Evolutionary conservation across 92 coral and sea anemone species (phyloP), one percentile per base, ranked within the genome.

Genomic region (Epizoanthus ramosus): DNA sequence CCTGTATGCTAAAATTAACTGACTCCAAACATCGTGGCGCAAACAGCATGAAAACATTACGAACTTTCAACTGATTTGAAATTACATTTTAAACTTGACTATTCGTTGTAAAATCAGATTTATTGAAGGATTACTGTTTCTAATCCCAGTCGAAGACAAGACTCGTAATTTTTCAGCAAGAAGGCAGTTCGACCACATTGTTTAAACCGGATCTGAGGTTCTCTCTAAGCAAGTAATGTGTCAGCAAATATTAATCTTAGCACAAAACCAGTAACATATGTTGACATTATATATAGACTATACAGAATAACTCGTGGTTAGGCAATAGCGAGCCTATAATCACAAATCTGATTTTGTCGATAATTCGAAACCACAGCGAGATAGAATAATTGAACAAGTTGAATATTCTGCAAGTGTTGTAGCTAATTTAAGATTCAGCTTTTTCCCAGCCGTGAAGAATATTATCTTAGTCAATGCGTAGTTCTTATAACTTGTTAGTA

Each of bases 331-430:
- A 2, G 7, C 50, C 10, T 41, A 67, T 18, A 9, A 67, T 67
- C 72, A 67, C n/a, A 33, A 14, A 65, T 24, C 35, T 67, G 17
- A 37, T 37, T 13, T 50, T 50, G 54, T 50, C 15, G 54, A n/a
- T 5, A 16, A 60, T 60, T 77, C 19, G 63, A 15, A 8, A 24
- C 63, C 54, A 18, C 45, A n/a, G 82, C 71, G 41, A 77, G 82
- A 24, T 77, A 21, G 16, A 75, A 57, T 74, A 23, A 74, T 18
- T 52, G 9, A 24, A 24, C 6, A 54, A 58, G 28, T 75, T 17
- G 13, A 22, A 75, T 57, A 37, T 73, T 25, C 28, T 6, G n/a
- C 21, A 9, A 7, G 53, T 53, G 18, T 69, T 37, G 15, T 41
- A 45, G 33, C 66, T 58, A 75, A 75, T 75, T 57, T 56, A 1